Base-by-base conservation (phyloP, 2,113 vertebrate genomes). In the Planiliza haematocheilus region DNA sequence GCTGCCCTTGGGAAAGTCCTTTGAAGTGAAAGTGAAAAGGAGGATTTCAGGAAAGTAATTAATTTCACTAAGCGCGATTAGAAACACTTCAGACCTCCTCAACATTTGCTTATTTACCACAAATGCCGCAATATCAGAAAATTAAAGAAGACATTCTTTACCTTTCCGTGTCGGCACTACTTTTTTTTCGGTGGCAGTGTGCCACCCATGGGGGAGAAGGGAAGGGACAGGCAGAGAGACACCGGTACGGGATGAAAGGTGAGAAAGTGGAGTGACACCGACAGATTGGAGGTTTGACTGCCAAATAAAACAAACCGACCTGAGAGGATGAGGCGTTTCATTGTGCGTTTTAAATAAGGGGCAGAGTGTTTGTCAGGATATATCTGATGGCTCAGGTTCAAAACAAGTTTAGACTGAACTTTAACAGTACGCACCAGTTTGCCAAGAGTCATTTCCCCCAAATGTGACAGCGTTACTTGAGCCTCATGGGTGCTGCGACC, bases 1-100 rank as follows among this genome's bases (percentile, higher is more conserved):
- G 86, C 89, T 91, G 91, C 92, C 90, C 89, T 91, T 92, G 92
- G 88, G 93, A 91, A 89, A 88, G 86, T 88, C 89, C 86, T 94
- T 94, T 94, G 93, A 94, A 91, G 93, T 93, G 76, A 84, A 85
- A 86, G 85, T 90, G 83, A 87, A 91, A 83, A 83, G 82, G 64
- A 73, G 78, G 84, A 85, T 88, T 88, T 88, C 81, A 83, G 84
- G 81, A 92, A 91, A 92, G 88, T 92, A 91, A 92, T 93, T 93
- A 92, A 93, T 91, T 92, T 92, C 76, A 82, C 86, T 79, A 17
- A 77, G 83, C 80, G 65, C 82, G 92, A 91, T 93, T 91, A 91
- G 91, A 92, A 82, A 91, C 87, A 92, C 91, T 90, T 70, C 69
- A 86, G 70, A 87, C 90, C 86, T 86, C 82, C 85, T 63, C 84